Evolutionary conservation across 1,140 invertebrate species (phyloP).

Genomic region (Dinothrombium tinctorium): DNA sequence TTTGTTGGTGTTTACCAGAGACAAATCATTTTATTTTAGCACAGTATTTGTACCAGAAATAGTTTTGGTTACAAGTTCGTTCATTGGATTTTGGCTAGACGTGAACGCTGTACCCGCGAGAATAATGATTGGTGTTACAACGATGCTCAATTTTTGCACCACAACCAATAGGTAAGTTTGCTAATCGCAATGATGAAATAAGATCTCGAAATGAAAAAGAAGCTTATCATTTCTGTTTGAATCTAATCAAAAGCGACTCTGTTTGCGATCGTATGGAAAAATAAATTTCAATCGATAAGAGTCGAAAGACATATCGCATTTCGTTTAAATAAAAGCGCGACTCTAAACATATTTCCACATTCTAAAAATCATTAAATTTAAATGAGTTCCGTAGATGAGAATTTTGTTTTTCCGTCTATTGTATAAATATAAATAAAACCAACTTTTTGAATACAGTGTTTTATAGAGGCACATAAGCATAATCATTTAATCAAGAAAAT

Average conservation of each 20-base stretch:
- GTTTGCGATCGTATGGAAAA: background rate
- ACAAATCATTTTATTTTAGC: slow-evolving; percentile 83
- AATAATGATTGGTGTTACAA: slow-evolving; percentile 53
- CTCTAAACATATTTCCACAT: too few relatives aligned
- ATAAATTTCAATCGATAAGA: background rate
- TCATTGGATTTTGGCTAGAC: slow-evolving; percentile 83
- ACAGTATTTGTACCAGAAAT: slow-evolving; percentile 87
- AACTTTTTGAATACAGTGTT: too few relatives aligned
- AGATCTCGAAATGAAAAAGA: background rate
- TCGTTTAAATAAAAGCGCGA: too few relatives aligned
- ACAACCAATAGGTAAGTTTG: slow-evolving; percentile 27
- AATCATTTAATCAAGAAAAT: too few relatives aligned
- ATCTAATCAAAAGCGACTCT: background rate
- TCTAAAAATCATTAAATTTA: too few relatives aligned
- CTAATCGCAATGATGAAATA: background rate
- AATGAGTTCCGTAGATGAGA: too few relatives aligned
- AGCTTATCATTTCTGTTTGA: background rate
- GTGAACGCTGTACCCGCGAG: slow-evolving; percentile 83
- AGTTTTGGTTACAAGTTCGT: slow-evolving; percentile 77
- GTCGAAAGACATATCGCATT: too few relatives aligned
- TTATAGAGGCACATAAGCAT: too few relatives aligned
- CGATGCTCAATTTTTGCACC: slow-evolving; percentile 93
- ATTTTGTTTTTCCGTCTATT: too few relatives aligned
- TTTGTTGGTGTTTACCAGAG: slow-evolving; percentile 67
- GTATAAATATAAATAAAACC: too few relatives aligned